Base-by-base conservation (phyloP, 1,140 invertebrate species). In the Lasioglossum baleicum region DNA sequence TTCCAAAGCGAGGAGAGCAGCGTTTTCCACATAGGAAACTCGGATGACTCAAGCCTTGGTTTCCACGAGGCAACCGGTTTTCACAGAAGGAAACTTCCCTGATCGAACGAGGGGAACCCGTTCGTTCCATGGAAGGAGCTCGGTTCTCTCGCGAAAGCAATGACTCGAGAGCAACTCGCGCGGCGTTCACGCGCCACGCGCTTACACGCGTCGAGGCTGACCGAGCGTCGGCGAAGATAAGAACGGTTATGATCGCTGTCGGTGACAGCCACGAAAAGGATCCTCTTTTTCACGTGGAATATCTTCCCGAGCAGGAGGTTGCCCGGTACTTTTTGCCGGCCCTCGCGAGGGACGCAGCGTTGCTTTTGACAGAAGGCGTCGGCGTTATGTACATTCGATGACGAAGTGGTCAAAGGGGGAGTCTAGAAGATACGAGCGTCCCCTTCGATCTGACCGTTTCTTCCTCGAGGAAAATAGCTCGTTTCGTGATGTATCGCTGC, bases 361-460 rank as follows among this genome's bases (percentile, higher is more conserved):
- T 83, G 77, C 51, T 51, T 80, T 35, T 83, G 82, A 76, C 83
- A 84, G 81, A 80, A 75, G 77, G 72, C 67, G 78, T 80, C n/a
- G 58, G 44, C n/a, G n/a, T 75, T 75, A 75, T 44, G 75, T 74
- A 76, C 42, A 67, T 53, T 6, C 48, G 71, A 83, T 84, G 81
- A 84, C 71, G 67, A 75, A 83, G 83, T 56, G 66, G 70, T 31
- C 26, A 17, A 60, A 66, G 44, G 20, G 63, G 56, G 22, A 26
- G 7, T 42, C 53, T n/a, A 22, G 15, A 15, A 48, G 75, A 71
- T 75, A 83, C 17, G 13, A 20, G 8, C 48, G 40, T 73, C 65
- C 75, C n/a, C 48, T 10, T 65, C 42, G 61, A 64, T 40, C 11
- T 35, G 1, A 20, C 0, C 31, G n/a, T n/a, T n/a, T n/a, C n/a